Base-by-base conservation (phyloP, 2,888 invertebrate species). In the Acanthopleura granulata region DNA sequence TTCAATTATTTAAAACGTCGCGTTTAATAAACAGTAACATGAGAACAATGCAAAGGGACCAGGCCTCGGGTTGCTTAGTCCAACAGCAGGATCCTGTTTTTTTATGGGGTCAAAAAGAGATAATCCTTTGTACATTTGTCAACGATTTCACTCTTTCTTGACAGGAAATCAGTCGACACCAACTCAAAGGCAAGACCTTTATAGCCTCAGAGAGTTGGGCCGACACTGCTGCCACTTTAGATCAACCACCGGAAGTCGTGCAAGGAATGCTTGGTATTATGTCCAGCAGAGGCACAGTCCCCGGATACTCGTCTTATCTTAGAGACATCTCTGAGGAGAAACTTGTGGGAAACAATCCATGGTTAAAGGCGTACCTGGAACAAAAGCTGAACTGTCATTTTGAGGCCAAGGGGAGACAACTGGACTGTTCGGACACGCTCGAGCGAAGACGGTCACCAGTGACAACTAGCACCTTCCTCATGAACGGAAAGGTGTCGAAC, bases 141-240 rank as follows among this genome's bases (percentile, higher is more conserved):
- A n/a, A 25, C n/a, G 9, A 40, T 40, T 40, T 40, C 40, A 6
- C 40, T 40, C 4, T 30, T 49, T 49, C n/a, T n/a, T n/a, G n/a
- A 62, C 61, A 73, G 73, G 62, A 62, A 61, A 61, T 61, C 18
- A 49, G 25, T 40, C 11, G 27, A 40, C n/a, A 73, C 22, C 29
- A 30, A 27, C 62, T 73, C 25, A 73, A 61, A 1, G 73, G 73
- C 0, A 73, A 62, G 18, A 73, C 62, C 6, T 62, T 51, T 29
- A 62, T 73, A 15, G 73, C 62, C 1, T 61, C 73, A 0, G 73
- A 73, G 49, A 73, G 73, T 29, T 73, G 73, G 73, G 61, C 61
- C 15, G 73, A 73, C 30, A 25, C 27, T 0, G 18, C 62, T 11
- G 40, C 9, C n/a, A 57, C 40, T 25, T 29, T 73, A 49, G n/a